Conservation (phyloP, 2,113 vertebrate species). For the Anhinga anhinga region DNA sequence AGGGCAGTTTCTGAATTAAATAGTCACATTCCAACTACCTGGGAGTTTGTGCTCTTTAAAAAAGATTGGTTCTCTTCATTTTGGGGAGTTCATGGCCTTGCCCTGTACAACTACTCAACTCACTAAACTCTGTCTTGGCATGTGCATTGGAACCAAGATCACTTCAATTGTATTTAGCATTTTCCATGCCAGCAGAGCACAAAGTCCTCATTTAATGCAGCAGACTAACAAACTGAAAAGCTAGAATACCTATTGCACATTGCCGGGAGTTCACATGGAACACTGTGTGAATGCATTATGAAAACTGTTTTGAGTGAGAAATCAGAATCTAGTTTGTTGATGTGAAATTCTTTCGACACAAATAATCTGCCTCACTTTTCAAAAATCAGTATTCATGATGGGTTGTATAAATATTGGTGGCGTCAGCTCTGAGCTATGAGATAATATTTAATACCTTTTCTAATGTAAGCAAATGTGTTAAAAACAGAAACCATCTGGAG, state of each 20-base stretch:
- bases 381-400: neutral
- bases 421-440: neutral
- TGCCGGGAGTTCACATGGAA: neutral
- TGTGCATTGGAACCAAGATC: neutral
- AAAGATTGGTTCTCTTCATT: neutral
- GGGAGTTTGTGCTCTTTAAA: neutral
- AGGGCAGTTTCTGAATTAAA: neutral
- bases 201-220: neutral
- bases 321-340: neutral
- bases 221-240: neutral
- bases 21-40: neutral
- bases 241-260: neutral
- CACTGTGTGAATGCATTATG: neutral
- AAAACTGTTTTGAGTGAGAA: neutral
- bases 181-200: neutral
- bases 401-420: neutral
- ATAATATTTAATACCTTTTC: neutral
- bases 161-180: neutral
- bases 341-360: neutral
- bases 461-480: neutral
- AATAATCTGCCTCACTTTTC: neutral
- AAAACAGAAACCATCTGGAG: slow-evolving; percentile 10
- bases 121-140: neutral
- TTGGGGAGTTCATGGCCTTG: neutral
- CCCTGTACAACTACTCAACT: neutral